These are phyloP conservation scores for Plestiodon gilberti DNA, from an alignment of 2,113 vertebrate genomes.

Conservation along the genomic window DNA sequence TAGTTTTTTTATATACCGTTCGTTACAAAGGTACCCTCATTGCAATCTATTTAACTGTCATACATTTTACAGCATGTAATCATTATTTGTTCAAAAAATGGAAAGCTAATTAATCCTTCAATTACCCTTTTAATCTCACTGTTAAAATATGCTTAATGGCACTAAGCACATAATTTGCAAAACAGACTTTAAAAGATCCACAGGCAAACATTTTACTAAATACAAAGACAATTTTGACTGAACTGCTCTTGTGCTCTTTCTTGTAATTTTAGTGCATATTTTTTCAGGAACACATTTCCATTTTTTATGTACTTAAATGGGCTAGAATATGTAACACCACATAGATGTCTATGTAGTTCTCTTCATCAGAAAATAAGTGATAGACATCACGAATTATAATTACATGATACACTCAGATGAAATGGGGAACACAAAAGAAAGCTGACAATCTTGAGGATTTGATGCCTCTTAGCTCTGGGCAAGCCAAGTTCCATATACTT, in stretches of 20 bases:
- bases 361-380: too few relatives aligned
- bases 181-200: background rate
- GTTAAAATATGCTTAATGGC: background rate
- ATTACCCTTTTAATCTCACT: conserved; percentile 7
- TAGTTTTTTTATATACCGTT: background rate
- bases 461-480: too few relatives aligned
- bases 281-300: background rate
- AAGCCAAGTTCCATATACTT: too few relatives aligned
- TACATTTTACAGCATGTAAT: background rate
- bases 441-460: too few relatives aligned
- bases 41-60: background rate
- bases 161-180: background rate
- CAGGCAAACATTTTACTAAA: background rate
- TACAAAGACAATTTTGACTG: background rate
- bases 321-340: too few relatives aligned
- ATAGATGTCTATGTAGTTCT: background rate
- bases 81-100: conserved; percentile 14
- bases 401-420: background rate
- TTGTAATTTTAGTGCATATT: background rate
- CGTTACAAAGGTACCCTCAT: background rate
- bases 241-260: background rate
- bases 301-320: background rate
- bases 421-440: background rate
- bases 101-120: conserved; percentile 11
- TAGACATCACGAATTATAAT: background rate